Evolutionary conservation across 2,113 vertebrate genomes (phyloP), one percentile per base, ranked within the genome.

Genomic region (Bombycilla garrulus): DNA sequence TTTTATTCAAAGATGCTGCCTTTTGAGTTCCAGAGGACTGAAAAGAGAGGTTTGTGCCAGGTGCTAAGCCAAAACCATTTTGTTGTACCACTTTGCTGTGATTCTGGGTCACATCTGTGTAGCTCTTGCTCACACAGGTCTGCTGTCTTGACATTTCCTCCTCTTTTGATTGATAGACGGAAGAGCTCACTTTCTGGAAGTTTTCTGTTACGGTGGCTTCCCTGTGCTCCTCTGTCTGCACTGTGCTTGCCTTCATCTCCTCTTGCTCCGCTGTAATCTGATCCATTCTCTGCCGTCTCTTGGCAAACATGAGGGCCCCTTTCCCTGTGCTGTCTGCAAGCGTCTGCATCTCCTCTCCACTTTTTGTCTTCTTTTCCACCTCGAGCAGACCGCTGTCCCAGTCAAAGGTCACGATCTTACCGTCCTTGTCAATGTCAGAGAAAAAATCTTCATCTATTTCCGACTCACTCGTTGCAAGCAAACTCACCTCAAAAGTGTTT

Each of bases 221-320:
- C 47, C 86, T 95, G 18, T 79, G 56, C 38, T 91, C 95, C 92
- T 99, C 98, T 73, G 98, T 96, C 12, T 98, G 97, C 35, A 97
- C 86, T 7, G 97, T 98, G 17, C 97, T 97, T 61, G 96, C 92
- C 91, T 98, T 98, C 58, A 98, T 96, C 91, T 99, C 99, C 62
- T 99, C 99, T 19, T 99, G 98, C 65, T 99, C 99, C 2, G 99
- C 99, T 10, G 98, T 82, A 73, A 99, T 99, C 96, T 99, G 99
- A 95, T 99, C 99, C 98, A 99, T 99, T 42, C 99, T 97, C 90
- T 98, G 98, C 93, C 98, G 98, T 50, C 99, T 97, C 96, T 98
- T 98, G 84, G 98, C 99, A 97, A 99, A 99, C 99, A 99, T 99
- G 73, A 98, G 88, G 48, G 98, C 99, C 31, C 99, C 99, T 96